Evolutionary conservation across 2,113 vertebrate genomes (phyloP).

Genomic region (Pelecanus crispus): DNA sequence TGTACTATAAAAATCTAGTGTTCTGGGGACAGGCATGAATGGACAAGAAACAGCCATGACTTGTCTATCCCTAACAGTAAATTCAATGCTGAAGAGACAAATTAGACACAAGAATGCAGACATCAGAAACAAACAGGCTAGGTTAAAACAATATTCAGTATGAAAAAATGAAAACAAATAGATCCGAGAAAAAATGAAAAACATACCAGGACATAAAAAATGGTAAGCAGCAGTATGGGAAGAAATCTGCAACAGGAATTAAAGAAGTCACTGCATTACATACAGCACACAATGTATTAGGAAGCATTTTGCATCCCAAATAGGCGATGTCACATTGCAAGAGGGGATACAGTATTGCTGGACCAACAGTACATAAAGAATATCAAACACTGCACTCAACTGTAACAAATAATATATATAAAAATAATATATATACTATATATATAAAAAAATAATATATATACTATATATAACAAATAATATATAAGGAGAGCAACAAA

Average conservation of each 20-base stretch:
- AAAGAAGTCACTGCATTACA: neutral
- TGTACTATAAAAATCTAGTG: slow-evolving; percentile 55
- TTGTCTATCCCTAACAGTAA: slow-evolving; percentile 31
- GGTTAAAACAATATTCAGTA: neutral
- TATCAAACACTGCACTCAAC: neutral
- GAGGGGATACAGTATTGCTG: neutral
- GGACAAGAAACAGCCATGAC: slow-evolving; percentile 39
- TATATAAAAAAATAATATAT: no score
- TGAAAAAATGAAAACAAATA: neutral
- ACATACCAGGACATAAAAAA: neutral
- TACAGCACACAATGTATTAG: rapidly evolving
- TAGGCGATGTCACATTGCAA: rapidly evolving
- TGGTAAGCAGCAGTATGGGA: neutral
- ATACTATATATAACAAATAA: no score
- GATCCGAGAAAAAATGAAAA: neutral
- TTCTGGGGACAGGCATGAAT: slow-evolving; percentile 38
- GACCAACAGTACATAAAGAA: neutral
- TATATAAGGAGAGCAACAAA: neutral
- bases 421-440: no score
- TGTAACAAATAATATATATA: no score
- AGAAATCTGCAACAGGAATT: neutral
- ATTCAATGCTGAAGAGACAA: neutral
- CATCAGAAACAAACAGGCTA: neutral
- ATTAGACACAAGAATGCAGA: neutral
- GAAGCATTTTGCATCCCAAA: neutral